Percentiles rank a stretch among this genome's conserved stretches.
Conservation (phyloP, 2,113 vertebrate species). For the Protobothrops flavoviridis region DNA sequence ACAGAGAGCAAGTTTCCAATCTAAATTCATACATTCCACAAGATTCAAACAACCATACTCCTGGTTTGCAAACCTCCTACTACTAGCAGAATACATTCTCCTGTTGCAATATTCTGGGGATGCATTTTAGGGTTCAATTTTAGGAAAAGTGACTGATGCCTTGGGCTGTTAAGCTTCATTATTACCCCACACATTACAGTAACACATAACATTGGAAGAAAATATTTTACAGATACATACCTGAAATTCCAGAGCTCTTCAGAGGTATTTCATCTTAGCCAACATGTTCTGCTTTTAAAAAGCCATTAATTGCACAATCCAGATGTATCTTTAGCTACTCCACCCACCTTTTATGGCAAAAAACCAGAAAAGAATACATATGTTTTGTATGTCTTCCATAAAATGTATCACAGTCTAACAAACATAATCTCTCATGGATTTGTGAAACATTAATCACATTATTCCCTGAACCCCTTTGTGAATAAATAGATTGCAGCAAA, state of each 20-base stretch:
- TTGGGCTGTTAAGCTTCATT: background rate
- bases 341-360: constrained; percentile 23
- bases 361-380: background rate
- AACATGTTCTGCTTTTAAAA: constrained; percentile 55
- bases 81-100: background rate
- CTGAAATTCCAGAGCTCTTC: constrained; percentile 68
- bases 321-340: constrained; percentile 51
- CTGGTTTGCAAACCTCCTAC: background rate
- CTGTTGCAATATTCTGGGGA: background rate
- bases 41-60: background rate
- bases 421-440: background rate
- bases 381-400: constrained; percentile 2
- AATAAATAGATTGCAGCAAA: background rate
- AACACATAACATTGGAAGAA: constrained; percentile 35
- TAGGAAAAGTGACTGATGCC: background rate
- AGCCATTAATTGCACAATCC: constrained; percentile 66
- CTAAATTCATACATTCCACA: background rate
- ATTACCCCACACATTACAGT: constrained; percentile 28
- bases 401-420: background rate
- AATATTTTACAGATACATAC: constrained; percentile 66
- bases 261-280: constrained; percentile 64
- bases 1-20: background rate
- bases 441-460: background rate
- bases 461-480: background rate
- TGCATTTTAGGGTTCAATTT: background rate